phyloP scores from a whole-genome alignment of 37 sponge, comb jelly and placozoan species.

The Eunapius fragilis region DNA sequence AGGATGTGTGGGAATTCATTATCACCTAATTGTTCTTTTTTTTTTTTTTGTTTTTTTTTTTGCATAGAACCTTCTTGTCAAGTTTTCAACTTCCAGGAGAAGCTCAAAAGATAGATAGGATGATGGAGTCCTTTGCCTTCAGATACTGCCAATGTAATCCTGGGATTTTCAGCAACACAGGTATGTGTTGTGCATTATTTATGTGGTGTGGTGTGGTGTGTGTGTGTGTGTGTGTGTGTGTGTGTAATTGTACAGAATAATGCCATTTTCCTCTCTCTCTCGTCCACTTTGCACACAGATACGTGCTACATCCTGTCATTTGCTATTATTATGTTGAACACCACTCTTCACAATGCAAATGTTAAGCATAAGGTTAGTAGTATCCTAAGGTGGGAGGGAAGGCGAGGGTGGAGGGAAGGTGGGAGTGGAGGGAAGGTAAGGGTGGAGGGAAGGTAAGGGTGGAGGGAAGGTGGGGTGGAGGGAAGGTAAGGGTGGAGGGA shows the following conservation, averaged over 20 bases:
- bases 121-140: slow-evolving; percentile 97
- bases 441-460: neutral
- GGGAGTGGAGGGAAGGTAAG: neutral
- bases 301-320: slow-evolving; percentile 93
- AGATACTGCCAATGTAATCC: slow-evolving; percentile 84
- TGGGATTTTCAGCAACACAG: slow-evolving; percentile 74
- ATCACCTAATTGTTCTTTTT: too few relatives aligned
- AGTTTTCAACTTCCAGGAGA: slow-evolving; percentile 93
- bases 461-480: neutral
- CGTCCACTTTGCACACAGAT: slow-evolving; percentile 63
- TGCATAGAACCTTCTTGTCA: slow-evolving; percentile 67
- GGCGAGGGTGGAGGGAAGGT: neutral
- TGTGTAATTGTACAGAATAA: neutral
- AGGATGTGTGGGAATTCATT: too few relatives aligned
- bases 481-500: neutral
- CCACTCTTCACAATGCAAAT: slow-evolving; percentile 90
- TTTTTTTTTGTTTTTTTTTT: neutral
- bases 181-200: slow-evolving; percentile 32
- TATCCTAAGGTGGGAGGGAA: too few relatives aligned
- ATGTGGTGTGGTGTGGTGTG: neutral
- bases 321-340: slow-evolving; percentile 95
- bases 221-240: neutral
- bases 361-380: slow-evolving; percentile 80
- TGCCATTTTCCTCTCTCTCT: neutral
- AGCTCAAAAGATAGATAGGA: slow-evolving; percentile 94